Percentiles rank a stretch among this genome's conserved stretches.
Evolutionary conservation across 2,113 vertebrate genomes (phyloP).

Genomic region (Anser cygnoides): DNA sequence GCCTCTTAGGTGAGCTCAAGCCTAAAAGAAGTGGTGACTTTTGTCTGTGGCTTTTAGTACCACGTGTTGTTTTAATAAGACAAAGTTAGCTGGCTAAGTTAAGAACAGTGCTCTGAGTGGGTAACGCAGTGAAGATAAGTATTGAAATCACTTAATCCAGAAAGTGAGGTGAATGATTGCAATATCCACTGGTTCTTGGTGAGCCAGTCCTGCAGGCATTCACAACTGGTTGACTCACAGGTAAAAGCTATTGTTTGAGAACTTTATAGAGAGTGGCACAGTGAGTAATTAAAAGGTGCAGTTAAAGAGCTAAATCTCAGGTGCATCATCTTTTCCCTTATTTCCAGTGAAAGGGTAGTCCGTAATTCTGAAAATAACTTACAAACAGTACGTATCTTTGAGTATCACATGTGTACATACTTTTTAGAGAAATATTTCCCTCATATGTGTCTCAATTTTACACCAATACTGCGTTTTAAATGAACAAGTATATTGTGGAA

Average conservation of each 20-base stretch:
- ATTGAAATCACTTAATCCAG: not conserved
- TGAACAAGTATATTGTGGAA: not conserved
- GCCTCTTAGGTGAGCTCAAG: not conserved
- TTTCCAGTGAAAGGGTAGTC: not conserved
- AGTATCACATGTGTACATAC: not conserved
- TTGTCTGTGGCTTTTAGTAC: not conserved
- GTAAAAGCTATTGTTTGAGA: constrained; percentile 10
- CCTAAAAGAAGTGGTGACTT: not conserved
- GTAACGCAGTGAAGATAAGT: not conserved
- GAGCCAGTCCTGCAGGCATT: not conserved
- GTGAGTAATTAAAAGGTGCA: not conserved
- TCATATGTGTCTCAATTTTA: not conserved
- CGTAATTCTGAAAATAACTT: not conserved
- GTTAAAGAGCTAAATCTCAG: not conserved
- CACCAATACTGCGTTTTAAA: not conserved
- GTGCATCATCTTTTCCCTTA: not conserved
- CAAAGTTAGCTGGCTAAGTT: not conserved
- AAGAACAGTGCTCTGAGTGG: not conserved
- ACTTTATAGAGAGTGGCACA: not conserved
- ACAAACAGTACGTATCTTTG: not conserved
- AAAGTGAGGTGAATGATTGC: not conserved
- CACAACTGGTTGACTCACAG: not conserved
- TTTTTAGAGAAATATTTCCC: not conserved
- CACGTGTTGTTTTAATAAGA: not conserved
- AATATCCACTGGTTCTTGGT: not conserved